Base-by-base conservation (phyloP, 2,113 vertebrate species). In the Nycticryphes semicollaris region DNA sequence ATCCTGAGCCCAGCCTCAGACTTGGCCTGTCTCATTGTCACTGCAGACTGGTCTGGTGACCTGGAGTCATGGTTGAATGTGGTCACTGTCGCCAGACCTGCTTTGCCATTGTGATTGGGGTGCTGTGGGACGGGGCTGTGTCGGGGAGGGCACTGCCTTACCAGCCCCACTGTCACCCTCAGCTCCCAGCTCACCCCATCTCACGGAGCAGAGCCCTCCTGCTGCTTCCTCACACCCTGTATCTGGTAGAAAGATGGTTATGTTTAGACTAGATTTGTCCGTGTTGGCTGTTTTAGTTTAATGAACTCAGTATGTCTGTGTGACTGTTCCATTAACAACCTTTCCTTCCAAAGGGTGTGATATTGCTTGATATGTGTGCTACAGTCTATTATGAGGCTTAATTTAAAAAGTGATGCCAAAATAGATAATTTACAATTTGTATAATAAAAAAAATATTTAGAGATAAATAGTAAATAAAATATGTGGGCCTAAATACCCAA, bases 71-170 rank as follows among this genome's bases (percentile, higher is more conserved):
- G 41, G 25, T 3, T 67, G 54, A 59, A 74, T 19, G 8, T 27
- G 60, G 27, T 84, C 60, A 13, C 51, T 92, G 68, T n/a, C 80
- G 74, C 56, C 56, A 57, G 54, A 92, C 76, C 56, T 63, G 83
- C 22, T 94, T 67, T 78, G 31, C 86, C 59, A 12, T 57, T 45
- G 67, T 59, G 50, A 37, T 30, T 81, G 39, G 28, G 28, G 43
- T 70, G 54, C 35, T 77, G 56, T 1, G 1, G 1, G 54, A 86
- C 0, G 0, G 20, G n/a, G 24, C 25, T 1, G 1, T 73, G 48
- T 48, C 5, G 7, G 45, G 28, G 24, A 74, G 7, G 21, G 4
- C n/a, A 48, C 25, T 91, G 69, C 60, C 74, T 35, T 59, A 22
- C 69, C 4, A 2, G 12, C 28, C 48, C 75, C 4, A 0, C 31